These are phyloP conservation scores for Lymantria dispar DNA, from an alignment of 2,888 invertebrate genomes.

Conservation along the genomic window DNA sequence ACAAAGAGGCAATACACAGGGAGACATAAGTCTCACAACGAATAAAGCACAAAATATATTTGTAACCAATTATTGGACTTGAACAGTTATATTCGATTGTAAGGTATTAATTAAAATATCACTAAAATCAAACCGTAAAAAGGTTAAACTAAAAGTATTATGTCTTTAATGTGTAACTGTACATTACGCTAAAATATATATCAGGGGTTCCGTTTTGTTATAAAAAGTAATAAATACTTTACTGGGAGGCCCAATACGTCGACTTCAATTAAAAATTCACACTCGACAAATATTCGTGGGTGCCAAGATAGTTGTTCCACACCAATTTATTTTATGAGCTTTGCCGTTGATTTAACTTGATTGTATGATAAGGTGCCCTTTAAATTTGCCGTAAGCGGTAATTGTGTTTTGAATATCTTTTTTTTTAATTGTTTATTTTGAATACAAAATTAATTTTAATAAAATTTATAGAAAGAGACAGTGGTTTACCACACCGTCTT, in stretches of 20 bases:
- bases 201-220: conserved; percentile 10
- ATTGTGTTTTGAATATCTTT: too few species aligned
- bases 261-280: too few species aligned
- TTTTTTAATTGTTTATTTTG: too few species aligned
- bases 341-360: too few species aligned
- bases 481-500: too few species aligned
- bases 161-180: conserved; percentile 23
- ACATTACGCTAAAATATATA: conserved; percentile 5
- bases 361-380: too few species aligned
- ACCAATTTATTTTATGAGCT: too few species aligned
- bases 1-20: conserved; percentile 12
- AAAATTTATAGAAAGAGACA: too few species aligned
- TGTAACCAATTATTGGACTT: conserved; percentile 25
- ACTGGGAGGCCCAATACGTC: not conserved
- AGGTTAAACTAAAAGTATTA: conserved; percentile 18
- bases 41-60: not conserved
- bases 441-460: too few species aligned
- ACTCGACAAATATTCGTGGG: too few species aligned
- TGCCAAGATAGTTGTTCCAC: too few species aligned
- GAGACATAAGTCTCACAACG: not conserved
- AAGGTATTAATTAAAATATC: conserved; percentile 42
- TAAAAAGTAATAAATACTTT: not conserved
- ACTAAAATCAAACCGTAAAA: conserved; percentile 29
- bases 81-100: conserved; percentile 40
- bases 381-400: too few species aligned